Evolutionary conservation across 1,140 invertebrate species (phyloP).

Genomic region (Orius insidiosus): DNA sequence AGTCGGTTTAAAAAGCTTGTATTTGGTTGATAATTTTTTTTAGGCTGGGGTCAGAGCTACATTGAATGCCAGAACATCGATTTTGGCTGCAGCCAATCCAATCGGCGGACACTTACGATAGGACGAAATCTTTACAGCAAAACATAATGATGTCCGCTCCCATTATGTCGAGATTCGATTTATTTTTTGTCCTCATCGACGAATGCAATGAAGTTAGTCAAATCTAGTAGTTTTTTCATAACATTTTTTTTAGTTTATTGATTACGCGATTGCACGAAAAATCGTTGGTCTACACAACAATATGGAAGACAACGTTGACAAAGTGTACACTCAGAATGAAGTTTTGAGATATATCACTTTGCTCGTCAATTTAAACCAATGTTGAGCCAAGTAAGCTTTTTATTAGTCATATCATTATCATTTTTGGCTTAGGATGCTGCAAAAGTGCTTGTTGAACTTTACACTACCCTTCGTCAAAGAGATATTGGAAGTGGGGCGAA

Average conservation of each 20-base stretch:
- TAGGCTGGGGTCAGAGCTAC: conserved; percentile 92
- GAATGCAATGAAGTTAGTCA: conserved; percentile 71
- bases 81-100: conserved; percentile 95
- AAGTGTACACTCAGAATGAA: conserved; percentile 69
- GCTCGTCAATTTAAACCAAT: conserved; percentile 91
- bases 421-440: conserved; percentile 45
- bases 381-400: conserved; percentile 41
- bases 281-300: conserved; percentile 83
- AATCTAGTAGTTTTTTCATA: background rate
- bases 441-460: conserved; percentile 74
- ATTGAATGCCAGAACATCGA: conserved; percentile 92
- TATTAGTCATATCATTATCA: background rate
- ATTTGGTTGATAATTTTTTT: conserved; percentile 15
- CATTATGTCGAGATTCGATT: conserved; percentile 98
- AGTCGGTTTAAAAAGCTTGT: no score
- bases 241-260: conserved; percentile 18
- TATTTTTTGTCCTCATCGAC: conserved; percentile 96
- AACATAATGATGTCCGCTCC: conserved; percentile 88
- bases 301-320: conserved; percentile 50
- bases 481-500: conserved; percentile 50
- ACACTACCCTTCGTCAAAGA: conserved; percentile 67
- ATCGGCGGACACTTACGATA: conserved; percentile 91
- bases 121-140: conserved; percentile 84
- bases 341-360: conserved; percentile 91
- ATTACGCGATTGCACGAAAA: conserved; percentile 62